Conservation (phyloP, 2,888 invertebrate species). For the Ophioninae sp. region DNA sequence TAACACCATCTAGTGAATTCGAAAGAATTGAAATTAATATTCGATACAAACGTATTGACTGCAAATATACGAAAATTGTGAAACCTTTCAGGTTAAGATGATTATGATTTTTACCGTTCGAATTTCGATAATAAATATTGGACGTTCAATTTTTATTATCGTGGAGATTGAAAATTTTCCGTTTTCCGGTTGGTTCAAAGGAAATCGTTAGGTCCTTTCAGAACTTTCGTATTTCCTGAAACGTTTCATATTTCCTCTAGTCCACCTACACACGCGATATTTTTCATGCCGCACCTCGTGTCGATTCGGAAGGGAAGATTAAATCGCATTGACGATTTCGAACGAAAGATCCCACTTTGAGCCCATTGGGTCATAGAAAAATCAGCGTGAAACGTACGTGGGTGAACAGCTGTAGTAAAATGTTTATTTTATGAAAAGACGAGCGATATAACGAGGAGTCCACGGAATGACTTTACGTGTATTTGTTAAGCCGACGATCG, state of each 20-base stretch:
- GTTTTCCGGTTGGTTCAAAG: background rate
- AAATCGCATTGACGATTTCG: background rate
- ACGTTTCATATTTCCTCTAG: background rate
- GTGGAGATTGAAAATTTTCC: background rate
- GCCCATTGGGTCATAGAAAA: background rate
- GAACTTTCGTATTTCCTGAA: background rate
- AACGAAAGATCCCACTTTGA: background rate
- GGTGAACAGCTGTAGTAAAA: background rate
- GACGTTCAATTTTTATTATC: background rate
- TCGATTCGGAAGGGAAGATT: background rate
- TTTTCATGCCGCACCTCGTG: background rate
- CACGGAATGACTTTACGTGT: background rate
- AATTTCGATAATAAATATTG: too few species aligned
- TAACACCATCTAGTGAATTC: too few species aligned
- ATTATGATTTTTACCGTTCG: background rate
- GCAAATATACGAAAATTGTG: background rate
- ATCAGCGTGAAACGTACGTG: background rate
- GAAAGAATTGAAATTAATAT: background rate
- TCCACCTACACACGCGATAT: background rate
- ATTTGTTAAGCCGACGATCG: background rate
- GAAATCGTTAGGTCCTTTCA: background rate
- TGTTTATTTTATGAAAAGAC: slow-evolving; percentile 23
- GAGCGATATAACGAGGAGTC: background rate
- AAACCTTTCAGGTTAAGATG: background rate
- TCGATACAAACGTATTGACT: background rate